Percentiles rank a stretch among this genome's conserved stretches.
phyloP scores from a whole-genome alignment of 2,888 invertebrate species.

The Notodonta ziczac region DNA sequence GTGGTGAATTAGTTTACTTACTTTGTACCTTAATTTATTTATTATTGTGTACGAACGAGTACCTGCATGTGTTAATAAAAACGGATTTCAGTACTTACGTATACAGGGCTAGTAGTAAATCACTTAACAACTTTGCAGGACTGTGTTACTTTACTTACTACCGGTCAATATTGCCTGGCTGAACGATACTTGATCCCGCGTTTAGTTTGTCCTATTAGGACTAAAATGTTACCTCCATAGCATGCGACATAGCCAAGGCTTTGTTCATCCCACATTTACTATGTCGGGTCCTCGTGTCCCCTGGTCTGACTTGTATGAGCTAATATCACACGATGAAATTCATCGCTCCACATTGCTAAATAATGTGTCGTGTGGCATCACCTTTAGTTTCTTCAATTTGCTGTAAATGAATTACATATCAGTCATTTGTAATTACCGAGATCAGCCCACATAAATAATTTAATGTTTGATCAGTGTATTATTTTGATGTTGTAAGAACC shows the following conservation, averaged over 20 bases:
- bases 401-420: slow-evolving; percentile 65
- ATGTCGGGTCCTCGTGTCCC: background rate
- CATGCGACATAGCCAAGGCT: slow-evolving; percentile 50
- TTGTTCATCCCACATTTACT: background rate
- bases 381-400: slow-evolving; percentile 17
- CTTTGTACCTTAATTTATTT: too few species aligned
- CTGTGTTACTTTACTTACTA: too few species aligned
- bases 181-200: background rate
- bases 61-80: too few species aligned
- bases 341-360: background rate
- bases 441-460: slow-evolving; percentile 22
- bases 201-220: slow-evolving; percentile 47
- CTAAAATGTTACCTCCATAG: slow-evolving; percentile 44
- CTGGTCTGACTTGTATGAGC: background rate
- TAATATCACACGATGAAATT: background rate
- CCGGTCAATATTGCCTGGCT: background rate
- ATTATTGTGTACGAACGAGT: too few species aligned
- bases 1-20: background rate
- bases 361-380: background rate
- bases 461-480: slow-evolving; percentile 21
- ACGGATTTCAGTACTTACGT: too few species aligned
- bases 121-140: too few species aligned
- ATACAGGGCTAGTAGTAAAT: too few species aligned
- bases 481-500: slow-evolving; percentile 34
- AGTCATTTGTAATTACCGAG: slow-evolving; percentile 48